Conservation (phyloP, 2,113 vertebrate species). For the Rhinopomastus cyanomelas region DNA sequence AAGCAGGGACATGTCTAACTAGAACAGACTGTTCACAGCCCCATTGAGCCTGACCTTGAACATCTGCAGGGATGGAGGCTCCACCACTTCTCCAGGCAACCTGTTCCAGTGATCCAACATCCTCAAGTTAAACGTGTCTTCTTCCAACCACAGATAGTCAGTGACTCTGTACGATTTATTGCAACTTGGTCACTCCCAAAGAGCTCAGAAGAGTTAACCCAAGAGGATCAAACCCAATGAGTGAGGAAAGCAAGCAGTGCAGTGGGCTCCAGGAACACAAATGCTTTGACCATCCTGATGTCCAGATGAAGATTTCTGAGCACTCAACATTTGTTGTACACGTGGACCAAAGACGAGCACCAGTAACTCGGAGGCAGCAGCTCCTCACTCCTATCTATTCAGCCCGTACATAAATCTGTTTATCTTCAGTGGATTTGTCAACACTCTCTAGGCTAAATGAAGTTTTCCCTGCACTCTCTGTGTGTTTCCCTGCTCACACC, state of each 20-base stretch:
- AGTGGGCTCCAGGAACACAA: background rate
- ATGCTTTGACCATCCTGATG: background rate
- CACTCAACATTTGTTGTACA: background rate
- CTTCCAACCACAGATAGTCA: background rate
- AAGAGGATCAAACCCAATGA: background rate
- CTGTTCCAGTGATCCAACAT: background rate
- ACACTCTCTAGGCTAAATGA: background rate
- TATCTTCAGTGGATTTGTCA: background rate
- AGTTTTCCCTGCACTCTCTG: background rate
- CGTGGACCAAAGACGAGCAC: background rate
- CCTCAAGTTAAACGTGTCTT: background rate
- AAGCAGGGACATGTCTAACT: too few species aligned
- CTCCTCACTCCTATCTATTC: background rate
- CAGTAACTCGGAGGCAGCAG: background rate
- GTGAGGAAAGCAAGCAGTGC: background rate
- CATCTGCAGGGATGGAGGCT: too few species aligned
- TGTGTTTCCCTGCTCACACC: rapidly evolving
- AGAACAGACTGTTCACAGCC: too few species aligned
- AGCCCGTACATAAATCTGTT: background rate
- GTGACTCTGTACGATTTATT: background rate
- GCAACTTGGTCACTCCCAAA: background rate
- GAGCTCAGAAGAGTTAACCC: background rate
- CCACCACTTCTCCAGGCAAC: background rate
- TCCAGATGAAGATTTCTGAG: background rate
- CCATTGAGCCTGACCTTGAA: too few species aligned